phyloP scores from a whole-genome alignment of 2,797 vertebrate genomes.

The Moxostoma hubbsi region DNA sequence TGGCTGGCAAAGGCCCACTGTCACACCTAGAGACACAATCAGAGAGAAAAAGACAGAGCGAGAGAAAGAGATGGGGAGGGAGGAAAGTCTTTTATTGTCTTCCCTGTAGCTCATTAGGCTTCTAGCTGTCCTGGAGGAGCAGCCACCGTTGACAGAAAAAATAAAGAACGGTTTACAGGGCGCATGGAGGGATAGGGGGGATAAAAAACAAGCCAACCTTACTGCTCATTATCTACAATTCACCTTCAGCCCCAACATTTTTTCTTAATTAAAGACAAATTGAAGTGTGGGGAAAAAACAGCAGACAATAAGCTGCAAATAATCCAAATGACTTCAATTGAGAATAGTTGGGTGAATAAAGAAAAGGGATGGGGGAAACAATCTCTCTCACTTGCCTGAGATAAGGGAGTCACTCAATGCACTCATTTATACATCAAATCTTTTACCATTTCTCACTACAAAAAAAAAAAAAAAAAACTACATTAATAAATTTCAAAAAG shows the following conservation, averaged over 20 bases:
- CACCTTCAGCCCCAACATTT: conserved; percentile 50
- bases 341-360: neutral
- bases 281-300: conserved; percentile 25
- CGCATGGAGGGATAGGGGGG: conserved; percentile 19
- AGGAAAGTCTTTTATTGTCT: conserved; percentile 53
- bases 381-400: conserved; percentile 16
- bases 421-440: conserved; percentile 13
- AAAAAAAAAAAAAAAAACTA: neutral
- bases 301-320: conserved; percentile 40
- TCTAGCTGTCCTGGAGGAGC: conserved; percentile 62
- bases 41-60: conserved; percentile 24
- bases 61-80: conserved; percentile 37
- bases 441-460: conserved; percentile 30
- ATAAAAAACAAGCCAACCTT: conserved; percentile 52
- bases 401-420: conserved; percentile 37
- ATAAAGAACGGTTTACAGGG: conserved; percentile 59
- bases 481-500: neutral
- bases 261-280: conserved; percentile 58
- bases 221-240: conserved; percentile 60
- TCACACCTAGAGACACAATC: conserved; percentile 41
- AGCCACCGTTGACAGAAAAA: conserved; percentile 60
- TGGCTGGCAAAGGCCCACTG: conserved; percentile 43
- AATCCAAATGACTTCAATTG: conserved; percentile 12
- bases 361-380: neutral
- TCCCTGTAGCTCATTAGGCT: conserved; percentile 65